Base-by-base conservation (phyloP, 2,888 invertebrate genomes). In the Nudaria mundana region DNA sequence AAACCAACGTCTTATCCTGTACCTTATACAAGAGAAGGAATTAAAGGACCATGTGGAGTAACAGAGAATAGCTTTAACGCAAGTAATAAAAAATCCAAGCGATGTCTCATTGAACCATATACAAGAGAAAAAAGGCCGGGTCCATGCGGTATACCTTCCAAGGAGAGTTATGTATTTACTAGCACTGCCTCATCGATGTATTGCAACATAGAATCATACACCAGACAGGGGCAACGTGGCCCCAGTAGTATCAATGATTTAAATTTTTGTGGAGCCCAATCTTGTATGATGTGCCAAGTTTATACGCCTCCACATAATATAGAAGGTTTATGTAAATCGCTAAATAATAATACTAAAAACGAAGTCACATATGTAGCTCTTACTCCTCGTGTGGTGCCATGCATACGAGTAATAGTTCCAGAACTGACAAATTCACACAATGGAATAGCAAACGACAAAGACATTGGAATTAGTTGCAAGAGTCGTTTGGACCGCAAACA, bases 201-300 rank as follows among this genome's bases (percentile, higher is more conserved):
- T n/a, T 24, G 15, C 11, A 15, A 33, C 2, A 7, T 16, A 11
- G 15, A 33, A 8, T 0, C 15, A 23, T 24, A 15, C 8, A n/a
- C 16, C 3, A 11, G 15, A 24, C 15, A 11, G 7, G 24, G 10
- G 8, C 10, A 15, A 7, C 11, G 11, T 5, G 23, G 6, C 2
- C 23, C 32, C 3, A 8, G 13, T 25, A 8, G n/a, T n/a, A 25
- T n/a, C 10, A 26, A 34, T 3, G 5, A 12, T 3, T 25, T n/a
- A 3, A 11, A 11, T 5, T 29, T 14, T 22, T 22, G 8, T 28
- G 22, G 22, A 3, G 4, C 26, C 8, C 35, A 20, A 3, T 14
- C 35, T 14, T 29, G 20, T 22, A 14, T 35, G 20, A 29, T 28
- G 35, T 29, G 20, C 22, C 35, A 24, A 15, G 18, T 30, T 30